phyloP scores from a whole-genome alignment of 2,888 invertebrate genomes.

The Penaeus monodon region DNA sequence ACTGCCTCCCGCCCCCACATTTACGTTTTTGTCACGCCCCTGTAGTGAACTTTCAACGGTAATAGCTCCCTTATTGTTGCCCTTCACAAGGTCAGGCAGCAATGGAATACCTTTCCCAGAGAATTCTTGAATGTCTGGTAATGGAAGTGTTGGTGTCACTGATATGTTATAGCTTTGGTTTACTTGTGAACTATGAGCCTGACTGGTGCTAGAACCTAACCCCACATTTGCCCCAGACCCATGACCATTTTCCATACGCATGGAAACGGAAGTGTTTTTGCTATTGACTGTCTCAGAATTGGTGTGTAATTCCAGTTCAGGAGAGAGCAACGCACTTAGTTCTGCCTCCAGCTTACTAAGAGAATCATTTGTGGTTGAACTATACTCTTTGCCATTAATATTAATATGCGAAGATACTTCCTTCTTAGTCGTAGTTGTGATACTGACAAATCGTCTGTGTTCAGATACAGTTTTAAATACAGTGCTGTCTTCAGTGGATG shows the following conservation, averaged over 20 bases:
- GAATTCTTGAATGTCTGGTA: conserved; percentile 53
- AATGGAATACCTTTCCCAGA: conserved; percentile 43
- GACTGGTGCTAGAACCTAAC: conserved; percentile 11
- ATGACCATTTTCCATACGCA: not conserved
- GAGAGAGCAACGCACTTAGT: conserved; percentile 48
- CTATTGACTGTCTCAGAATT: not conserved
- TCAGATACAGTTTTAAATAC: conserved; percentile 31
- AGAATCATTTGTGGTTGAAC: conserved; percentile 37
- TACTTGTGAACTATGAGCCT: conserved; percentile 12
- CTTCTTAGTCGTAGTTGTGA: conserved; percentile 35
- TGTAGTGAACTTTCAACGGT: conserved; percentile 10
- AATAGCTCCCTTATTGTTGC: conserved; percentile 17
- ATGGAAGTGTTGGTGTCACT: conserved; percentile 49
- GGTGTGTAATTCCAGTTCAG: conserved; percentile 36
- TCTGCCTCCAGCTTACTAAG: conserved; percentile 57
- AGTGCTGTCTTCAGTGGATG: conserved; percentile 33
- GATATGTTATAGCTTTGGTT: conserved; percentile 40
- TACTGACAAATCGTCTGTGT: conserved; percentile 31
- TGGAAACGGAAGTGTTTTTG: not conserved
- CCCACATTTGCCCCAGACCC: conserved; percentile 25
- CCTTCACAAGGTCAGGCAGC: conserved; percentile 51
- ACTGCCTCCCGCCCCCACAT: conserved; percentile 8
- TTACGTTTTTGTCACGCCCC: conserved; percentile 12
- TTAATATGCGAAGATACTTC: conserved; percentile 26
- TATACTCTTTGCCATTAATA: conserved; percentile 6